Conservation (phyloP, 2,888 invertebrate genomes). For the Empis livida region DNA sequence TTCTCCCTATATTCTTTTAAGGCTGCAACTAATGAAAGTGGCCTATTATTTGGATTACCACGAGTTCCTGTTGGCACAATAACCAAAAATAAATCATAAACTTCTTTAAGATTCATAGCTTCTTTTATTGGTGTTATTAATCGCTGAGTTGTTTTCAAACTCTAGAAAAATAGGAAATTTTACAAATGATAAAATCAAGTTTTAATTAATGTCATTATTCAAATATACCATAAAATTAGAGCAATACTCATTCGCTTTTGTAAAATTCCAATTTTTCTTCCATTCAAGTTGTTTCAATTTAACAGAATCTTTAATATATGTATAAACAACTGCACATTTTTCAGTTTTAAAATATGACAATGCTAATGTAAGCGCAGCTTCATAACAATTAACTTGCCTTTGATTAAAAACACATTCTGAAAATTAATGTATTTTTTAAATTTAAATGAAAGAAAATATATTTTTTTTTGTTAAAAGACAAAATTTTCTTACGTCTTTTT, state of each 20-base stretch:
- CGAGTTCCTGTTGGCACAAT: slow-evolving; percentile 28
- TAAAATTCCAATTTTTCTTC: slow-evolving; percentile 16
- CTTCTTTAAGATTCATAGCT: slow-evolving; percentile 16
- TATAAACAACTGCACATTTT: slow-evolving; percentile 18
- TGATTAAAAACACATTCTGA: slow-evolving; percentile 19
- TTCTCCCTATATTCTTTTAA: slow-evolving; percentile 24
- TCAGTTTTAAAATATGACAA: slow-evolving; percentile 27
- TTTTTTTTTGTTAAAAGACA: background rate
- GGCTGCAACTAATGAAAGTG: slow-evolving; percentile 16
- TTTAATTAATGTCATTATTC: background rate
- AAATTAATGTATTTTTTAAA: background rate
- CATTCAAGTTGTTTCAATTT: slow-evolving; percentile 19
- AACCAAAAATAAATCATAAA: slow-evolving; percentile 28
- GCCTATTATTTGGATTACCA: slow-evolving; percentile 23
- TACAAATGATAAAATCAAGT: background rate
- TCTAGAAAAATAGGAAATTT: slow-evolving; percentile 11
- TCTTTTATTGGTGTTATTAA: slow-evolving; percentile 20
- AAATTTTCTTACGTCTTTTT: slow-evolving; percentile 20
- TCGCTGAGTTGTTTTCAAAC: slow-evolving; percentile 19
- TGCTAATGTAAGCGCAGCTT: slow-evolving; percentile 26
- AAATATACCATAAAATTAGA: slow-evolving; percentile 9
- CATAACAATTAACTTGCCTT: slow-evolving; percentile 20
- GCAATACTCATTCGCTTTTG: slow-evolving; percentile 14
- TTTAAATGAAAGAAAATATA: background rate
- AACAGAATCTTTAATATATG: slow-evolving; percentile 18